Evolutionary conservation across 2,888 invertebrate species (phyloP).

Genomic region (Drosophila infuscata): DNA sequence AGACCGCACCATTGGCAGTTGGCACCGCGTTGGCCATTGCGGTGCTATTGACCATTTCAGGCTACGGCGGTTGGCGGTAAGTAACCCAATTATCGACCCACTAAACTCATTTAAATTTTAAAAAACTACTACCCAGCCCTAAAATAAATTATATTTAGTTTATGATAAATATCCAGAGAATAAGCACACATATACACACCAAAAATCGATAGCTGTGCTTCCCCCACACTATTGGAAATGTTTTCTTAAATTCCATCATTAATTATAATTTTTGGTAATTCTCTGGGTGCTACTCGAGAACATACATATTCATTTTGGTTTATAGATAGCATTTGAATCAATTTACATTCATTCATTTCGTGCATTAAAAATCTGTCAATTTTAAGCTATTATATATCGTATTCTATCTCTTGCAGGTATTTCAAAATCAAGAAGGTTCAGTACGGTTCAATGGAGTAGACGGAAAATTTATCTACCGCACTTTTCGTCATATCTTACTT

Average conservation of each 20-base stretch:
- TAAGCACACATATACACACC: not conserved
- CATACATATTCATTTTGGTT: not conserved
- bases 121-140: not conserved
- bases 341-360: not conserved
- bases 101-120: not conserved
- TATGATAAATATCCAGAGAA: not conserved
- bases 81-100: constrained; percentile 5
- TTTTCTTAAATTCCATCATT: not conserved
- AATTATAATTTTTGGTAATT: not conserved
- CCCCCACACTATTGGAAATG: not conserved
- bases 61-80: constrained; percentile 90
- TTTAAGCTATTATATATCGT: not conserved
- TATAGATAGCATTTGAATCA: not conserved
- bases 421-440: constrained; percentile 95
- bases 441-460: constrained; percentile 95
- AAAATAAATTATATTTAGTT: not conserved
- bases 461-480: constrained; percentile 4
- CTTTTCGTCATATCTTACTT: constrained; percentile 50
- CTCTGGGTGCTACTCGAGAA: no score
- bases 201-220: not conserved
- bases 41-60: constrained; percentile 92
- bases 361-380: not conserved
- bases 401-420: constrained; percentile 88
- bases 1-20: constrained; percentile 93
- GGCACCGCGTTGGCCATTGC: constrained; percentile 94